These are phyloP conservation scores for Merops nubicus DNA, from an alignment of 2,113 vertebrate genomes.

Conservation along the genomic window DNA sequence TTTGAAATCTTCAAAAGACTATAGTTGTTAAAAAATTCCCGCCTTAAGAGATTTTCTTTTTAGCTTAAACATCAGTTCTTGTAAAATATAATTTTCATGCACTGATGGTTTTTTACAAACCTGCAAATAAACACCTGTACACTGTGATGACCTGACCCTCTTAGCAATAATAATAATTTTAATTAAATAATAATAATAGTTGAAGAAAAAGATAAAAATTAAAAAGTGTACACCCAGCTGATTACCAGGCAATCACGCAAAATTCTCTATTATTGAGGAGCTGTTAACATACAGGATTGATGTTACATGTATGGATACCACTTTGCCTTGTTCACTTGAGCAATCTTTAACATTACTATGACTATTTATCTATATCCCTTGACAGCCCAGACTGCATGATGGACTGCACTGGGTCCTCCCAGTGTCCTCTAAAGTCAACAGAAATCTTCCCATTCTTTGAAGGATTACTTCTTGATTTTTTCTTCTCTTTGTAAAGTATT, in stretches of 20 bases:
- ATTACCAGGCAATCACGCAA: background rate
- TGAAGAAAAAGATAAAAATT: background rate
- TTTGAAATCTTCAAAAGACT: background rate
- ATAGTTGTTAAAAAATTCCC: background rate
- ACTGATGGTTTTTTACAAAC: background rate
- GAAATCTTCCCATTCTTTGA: background rate
- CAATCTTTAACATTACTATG: background rate
- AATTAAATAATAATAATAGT: background rate
- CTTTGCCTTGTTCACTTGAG: background rate
- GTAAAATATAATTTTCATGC: background rate
- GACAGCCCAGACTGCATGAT: background rate
- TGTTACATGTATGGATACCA: fast-evolving
- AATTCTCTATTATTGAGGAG: background rate
- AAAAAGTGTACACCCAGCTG: background rate
- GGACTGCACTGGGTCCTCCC: background rate
- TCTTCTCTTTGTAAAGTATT: background rate
- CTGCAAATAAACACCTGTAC: too few species aligned
- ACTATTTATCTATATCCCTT: background rate
- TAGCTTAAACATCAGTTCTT: background rate
- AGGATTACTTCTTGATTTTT: background rate
- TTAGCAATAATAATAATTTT: background rate
- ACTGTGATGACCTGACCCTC: background rate
- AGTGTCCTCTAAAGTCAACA: background rate
- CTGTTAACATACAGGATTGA: background rate
- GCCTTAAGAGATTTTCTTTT: background rate